phyloP scores from a whole-genome alignment of 2,797 vertebrate genomes.

The Scolopax rusticola region DNA sequence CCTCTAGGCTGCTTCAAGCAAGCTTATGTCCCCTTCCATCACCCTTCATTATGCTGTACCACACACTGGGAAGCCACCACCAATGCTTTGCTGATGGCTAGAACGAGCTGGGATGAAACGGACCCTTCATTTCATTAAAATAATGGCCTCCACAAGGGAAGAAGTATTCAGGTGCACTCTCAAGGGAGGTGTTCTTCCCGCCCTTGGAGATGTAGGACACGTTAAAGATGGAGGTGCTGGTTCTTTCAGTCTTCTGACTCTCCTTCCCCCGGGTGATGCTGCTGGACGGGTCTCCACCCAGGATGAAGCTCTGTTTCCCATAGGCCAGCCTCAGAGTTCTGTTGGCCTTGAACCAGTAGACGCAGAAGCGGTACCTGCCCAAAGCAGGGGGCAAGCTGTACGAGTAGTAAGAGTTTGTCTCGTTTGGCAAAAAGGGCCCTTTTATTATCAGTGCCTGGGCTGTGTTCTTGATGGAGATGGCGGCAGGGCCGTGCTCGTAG shows the following conservation, averaged over 20 bases:
- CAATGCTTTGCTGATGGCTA: background rate
- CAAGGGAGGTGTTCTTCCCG: conserved; percentile 64
- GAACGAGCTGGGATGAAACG: background rate
- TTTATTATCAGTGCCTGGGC: conserved; percentile 31
- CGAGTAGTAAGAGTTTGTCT: background rate
- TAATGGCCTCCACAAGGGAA: conserved; percentile 64
- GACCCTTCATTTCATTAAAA: background rate
- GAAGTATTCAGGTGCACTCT: background rate
- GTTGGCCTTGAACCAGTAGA: conserved; percentile 68
- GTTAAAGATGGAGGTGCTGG: background rate
- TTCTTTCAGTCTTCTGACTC: background rate
- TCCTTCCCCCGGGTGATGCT: background rate
- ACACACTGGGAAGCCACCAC: background rate
- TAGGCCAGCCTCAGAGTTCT: conserved; percentile 58
- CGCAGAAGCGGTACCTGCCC: conserved; percentile 81
- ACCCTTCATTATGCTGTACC: background rate
- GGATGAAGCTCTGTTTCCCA: conserved; percentile 38
- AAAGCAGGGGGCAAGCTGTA: conserved; percentile 27
- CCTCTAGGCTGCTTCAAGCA: background rate
- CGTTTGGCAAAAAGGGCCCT: conserved; percentile 30
- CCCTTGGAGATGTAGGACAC: conserved; percentile 66
- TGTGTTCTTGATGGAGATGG: conserved; percentile 66
- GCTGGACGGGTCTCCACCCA: background rate
- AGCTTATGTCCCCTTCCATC: background rate
- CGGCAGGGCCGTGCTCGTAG: background rate